These are phyloP conservation scores for Ascidia mentula DNA, from an alignment of 23 tunicate species.

Conservation along the genomic window DNA sequence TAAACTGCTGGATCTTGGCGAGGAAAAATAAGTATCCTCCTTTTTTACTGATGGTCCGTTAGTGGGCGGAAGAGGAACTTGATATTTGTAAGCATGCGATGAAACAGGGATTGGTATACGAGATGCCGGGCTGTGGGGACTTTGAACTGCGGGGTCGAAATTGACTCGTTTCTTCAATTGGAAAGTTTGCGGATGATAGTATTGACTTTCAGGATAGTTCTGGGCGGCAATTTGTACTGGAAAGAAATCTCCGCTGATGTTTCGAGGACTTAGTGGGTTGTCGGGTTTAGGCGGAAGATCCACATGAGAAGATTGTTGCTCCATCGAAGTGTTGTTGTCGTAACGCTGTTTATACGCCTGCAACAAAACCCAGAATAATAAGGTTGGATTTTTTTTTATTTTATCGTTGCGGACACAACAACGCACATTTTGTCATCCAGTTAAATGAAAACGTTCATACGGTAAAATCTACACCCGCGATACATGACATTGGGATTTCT, in stretches of 20 bases:
- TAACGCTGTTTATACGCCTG: slow-evolving; percentile 15
- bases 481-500: too few relatives aligned
- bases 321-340: not conserved
- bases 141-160: slow-evolving; percentile 11
- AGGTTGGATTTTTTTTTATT: too few relatives aligned
- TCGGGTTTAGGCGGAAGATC: slow-evolving; percentile 30
- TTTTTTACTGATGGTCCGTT: not conserved
- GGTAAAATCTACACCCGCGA: too few relatives aligned
- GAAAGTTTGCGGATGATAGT: not conserved
- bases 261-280: slow-evolving; percentile 16
- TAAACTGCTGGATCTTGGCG: not conserved
- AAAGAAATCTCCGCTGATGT: slow-evolving; percentile 10
- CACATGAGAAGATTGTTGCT: not conserved
- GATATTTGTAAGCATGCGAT: slow-evolving; percentile 24
- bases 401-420: too few relatives aligned
- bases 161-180: slow-evolving; percentile 12
- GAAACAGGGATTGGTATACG: not conserved
- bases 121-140: not conserved
- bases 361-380: too few relatives aligned
- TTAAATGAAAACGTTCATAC: too few relatives aligned
- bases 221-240: not conserved
- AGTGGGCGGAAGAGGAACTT: slow-evolving; percentile 33
- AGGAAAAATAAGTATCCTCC: not conserved
- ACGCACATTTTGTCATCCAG: too few relatives aligned
- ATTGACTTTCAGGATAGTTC: not conserved